Evolutionary conservation across 2,113 vertebrate species (phyloP).

Genomic region (Gobius niger): DNA sequence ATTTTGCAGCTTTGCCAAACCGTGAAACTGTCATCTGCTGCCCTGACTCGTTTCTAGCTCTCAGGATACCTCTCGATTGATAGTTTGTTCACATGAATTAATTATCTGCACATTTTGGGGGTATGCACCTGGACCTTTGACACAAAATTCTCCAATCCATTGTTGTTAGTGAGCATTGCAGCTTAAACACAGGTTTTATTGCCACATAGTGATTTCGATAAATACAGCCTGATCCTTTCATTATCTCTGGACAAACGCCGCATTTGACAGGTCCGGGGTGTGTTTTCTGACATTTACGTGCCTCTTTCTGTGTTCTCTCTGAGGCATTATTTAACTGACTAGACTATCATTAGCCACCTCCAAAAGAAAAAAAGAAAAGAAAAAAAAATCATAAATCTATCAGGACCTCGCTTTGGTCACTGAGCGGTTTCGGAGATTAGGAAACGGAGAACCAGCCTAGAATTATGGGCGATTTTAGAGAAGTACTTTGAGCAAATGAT

Average conservation of each 20-base stretch:
- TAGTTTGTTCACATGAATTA: no score
- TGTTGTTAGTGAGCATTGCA: neutral
- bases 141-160: neutral
- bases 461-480: neutral
- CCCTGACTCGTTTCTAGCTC: no score
- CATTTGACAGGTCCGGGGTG: neutral
- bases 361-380: neutral
- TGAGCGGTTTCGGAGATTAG: neutral
- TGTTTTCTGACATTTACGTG: slow-evolving; percentile 1
- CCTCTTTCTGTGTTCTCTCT: neutral
- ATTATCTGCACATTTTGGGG: no score
- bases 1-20: no score
- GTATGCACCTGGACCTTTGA: no score
- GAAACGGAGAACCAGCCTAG: neutral
- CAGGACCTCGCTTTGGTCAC: neutral
- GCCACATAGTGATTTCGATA: neutral
- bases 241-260: neutral
- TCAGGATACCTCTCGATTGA: no score
- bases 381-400: neutral
- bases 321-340: slow-evolving; percentile 6
- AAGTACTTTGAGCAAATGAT: neutral
- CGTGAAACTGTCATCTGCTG: no score
- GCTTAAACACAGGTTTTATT: slow-evolving; percentile 2
- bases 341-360: neutral
- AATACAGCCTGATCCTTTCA: neutral